Evolutionary conservation across 2,797 vertebrate genomes (phyloP).

Genomic region (Myripristis jacobus): DNA sequence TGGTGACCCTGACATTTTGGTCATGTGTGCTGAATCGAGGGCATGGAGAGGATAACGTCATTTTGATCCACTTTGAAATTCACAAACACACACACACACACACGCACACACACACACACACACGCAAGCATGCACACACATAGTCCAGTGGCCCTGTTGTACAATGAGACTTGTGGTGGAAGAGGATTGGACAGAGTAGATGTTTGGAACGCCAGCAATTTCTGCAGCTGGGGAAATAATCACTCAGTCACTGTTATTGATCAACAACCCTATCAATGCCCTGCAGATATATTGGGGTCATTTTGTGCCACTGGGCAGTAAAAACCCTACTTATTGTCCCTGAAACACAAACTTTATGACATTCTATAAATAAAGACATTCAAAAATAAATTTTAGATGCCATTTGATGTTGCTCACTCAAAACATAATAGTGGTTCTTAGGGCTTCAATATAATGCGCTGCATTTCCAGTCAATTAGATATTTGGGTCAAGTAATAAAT

Average conservation of each 20-base stretch:
- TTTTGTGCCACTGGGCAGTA: no score
- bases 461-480: neutral
- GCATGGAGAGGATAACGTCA: conserved; percentile 18
- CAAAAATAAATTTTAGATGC: no score
- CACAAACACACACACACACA: conserved; percentile 4
- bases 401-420: neutral
- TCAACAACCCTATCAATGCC: no score
- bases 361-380: no score
- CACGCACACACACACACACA: conserved; percentile 5
- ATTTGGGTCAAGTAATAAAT: conserved; percentile 11
- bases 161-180: conserved; percentile 5
- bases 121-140: no score
- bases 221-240: no score
- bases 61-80: neutral
- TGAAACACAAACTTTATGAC: no score
- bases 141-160: neutral
- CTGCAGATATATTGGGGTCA: no score
- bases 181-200: no score
- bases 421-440: neutral
- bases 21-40: neutral
- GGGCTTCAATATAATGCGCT: neutral
- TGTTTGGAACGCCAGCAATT: no score
- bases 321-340: no score
- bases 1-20: conserved; percentile 27
- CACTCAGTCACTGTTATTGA: no score